Percentiles rank a stretch among this genome's conserved stretches.
These are phyloP conservation scores for Hermetia illucens DNA, from an alignment of 1,140 invertebrate species.

Conservation along the genomic window DNA sequence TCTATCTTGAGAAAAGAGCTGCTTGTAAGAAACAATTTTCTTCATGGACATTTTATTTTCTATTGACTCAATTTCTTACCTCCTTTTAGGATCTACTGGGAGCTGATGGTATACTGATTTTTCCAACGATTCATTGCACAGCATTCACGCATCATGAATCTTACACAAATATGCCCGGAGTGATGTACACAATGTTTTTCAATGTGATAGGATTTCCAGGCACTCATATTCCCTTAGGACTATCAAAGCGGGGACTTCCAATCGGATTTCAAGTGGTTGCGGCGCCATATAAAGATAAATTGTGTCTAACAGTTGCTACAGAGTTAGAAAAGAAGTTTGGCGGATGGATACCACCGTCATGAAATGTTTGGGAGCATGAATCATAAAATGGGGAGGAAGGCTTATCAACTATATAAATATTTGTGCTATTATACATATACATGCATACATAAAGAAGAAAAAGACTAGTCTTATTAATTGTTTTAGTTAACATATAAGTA, in stretches of 20 bases:
- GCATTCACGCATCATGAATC: conserved; percentile 47
- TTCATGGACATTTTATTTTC: too few relatives aligned
- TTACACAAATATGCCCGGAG: conserved; percentile 38
- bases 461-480: too few relatives aligned
- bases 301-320: conserved; percentile 54
- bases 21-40: too few relatives aligned
- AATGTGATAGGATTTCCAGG: conserved; percentile 58
- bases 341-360: conserved; percentile 49
- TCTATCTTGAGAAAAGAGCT: background rate
- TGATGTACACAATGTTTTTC: conserved; percentile 50
- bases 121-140: conserved; percentile 45
- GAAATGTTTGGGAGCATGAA: background rate
- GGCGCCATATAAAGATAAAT: conserved; percentile 43
- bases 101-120: conserved; percentile 51
- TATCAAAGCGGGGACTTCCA: conserved; percentile 44
- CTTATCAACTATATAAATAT: too few relatives aligned
- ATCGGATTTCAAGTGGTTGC: conserved; percentile 55
- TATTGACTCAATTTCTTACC: too few relatives aligned
- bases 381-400: too few relatives aligned
- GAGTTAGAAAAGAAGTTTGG: conserved; percentile 60
- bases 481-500: too few relatives aligned
- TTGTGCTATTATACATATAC: too few relatives aligned
- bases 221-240: conserved; percentile 50
- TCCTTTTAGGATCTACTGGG: conserved; percentile 33
- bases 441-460: too few relatives aligned